These are phyloP conservation scores for Hirtodrosophila confusa DNA, from an alignment of 2,888 invertebrate genomes.

Conservation along the genomic window DNA sequence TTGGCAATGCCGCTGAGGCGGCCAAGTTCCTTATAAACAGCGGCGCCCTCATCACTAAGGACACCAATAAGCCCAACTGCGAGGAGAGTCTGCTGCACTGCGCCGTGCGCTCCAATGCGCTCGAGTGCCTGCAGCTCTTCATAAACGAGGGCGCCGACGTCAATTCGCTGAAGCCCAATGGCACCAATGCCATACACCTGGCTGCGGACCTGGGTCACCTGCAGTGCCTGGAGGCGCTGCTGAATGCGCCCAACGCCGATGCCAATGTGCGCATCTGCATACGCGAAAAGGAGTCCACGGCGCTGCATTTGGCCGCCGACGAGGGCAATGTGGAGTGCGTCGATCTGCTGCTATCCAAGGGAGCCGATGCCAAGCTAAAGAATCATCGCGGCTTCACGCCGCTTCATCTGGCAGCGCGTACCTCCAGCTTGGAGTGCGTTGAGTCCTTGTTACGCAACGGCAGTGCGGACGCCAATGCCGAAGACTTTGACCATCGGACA, in stretches of 20 bases:
- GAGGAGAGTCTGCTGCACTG: constrained; percentile 93
- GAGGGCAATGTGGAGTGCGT: constrained; percentile 93
- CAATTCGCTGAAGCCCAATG: constrained; percentile 90
- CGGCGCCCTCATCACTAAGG: constrained; percentile 89
- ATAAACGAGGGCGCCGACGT: constrained; percentile 90
- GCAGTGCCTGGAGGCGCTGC: constrained; percentile 90
- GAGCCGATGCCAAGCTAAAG: constrained; percentile 90
- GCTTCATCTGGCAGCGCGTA: constrained; percentile 92
- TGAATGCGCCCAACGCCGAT: constrained; percentile 90
- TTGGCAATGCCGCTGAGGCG: constrained; percentile 93
- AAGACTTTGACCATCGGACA: constrained; percentile 92
- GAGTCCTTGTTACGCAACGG: constrained; percentile 90
- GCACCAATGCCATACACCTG: constrained; percentile 92
- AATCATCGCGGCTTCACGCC: constrained; percentile 93
- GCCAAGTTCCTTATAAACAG: constrained; percentile 90
- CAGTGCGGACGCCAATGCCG: constrained; percentile 91
- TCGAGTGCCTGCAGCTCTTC: constrained; percentile 91
- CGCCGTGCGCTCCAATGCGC: constrained; percentile 92
- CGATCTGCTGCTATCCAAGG: constrained; percentile 89
- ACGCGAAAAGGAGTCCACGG: constrained; percentile 90
- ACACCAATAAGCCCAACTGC: constrained; percentile 88
- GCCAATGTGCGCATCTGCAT: constrained; percentile 89
- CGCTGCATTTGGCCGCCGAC: constrained; percentile 94
- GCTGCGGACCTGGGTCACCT: constrained; percentile 91
- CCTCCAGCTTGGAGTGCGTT: constrained; percentile 92